These are phyloP conservation scores for Malthinus flaveolus DNA, from an alignment of 2,888 invertebrate genomes.

Conservation along the genomic window DNA sequence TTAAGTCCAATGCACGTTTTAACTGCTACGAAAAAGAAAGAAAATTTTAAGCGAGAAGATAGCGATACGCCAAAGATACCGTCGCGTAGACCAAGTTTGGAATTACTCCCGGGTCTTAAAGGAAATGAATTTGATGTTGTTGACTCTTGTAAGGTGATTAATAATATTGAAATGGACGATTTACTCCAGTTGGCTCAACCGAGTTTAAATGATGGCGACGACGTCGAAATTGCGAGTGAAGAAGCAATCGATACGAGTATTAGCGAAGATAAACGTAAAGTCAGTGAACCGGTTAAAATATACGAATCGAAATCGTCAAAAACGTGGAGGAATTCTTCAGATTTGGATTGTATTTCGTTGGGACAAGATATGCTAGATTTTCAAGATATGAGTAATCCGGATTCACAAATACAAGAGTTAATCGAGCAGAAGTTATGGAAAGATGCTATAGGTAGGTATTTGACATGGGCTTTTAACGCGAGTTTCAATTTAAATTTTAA, in stretches of 20 bases:
- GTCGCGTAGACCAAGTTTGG: slow-evolving; percentile 7
- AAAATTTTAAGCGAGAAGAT: slow-evolving; percentile 10
- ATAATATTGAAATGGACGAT: not conserved
- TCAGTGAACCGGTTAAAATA: slow-evolving; percentile 55
- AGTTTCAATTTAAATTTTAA: slow-evolving; percentile 9
- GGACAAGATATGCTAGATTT: slow-evolving; percentile 64
- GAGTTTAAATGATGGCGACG: not conserved
- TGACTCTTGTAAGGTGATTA: not conserved
- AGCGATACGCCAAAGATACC: slow-evolving; percentile 27
- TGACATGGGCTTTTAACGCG: not conserved
- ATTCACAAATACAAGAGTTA: slow-evolving; percentile 35
- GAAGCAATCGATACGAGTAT: slow-evolving; percentile 17
- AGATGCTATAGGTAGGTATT: slow-evolving; percentile 26
- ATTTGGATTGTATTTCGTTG: slow-evolving; percentile 63
- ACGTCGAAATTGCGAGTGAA: not conserved
- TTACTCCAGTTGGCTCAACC: not conserved
- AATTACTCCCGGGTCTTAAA: not conserved
- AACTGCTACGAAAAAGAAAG: slow-evolving; percentile 5
- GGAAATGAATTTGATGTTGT: slow-evolving; percentile 5
- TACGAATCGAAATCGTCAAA: slow-evolving; percentile 53
- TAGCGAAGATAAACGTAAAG: slow-evolving; percentile 32
- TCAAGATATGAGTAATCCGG: slow-evolving; percentile 54
- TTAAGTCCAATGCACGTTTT: not conserved
- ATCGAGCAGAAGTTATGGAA: slow-evolving; percentile 38
- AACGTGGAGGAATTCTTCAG: slow-evolving; percentile 65